Percentiles rank a stretch among this genome's conserved stretches.
phyloP scores from a whole-genome alignment of 1,140 invertebrate species.

The Helicoverpa armigera region DNA sequence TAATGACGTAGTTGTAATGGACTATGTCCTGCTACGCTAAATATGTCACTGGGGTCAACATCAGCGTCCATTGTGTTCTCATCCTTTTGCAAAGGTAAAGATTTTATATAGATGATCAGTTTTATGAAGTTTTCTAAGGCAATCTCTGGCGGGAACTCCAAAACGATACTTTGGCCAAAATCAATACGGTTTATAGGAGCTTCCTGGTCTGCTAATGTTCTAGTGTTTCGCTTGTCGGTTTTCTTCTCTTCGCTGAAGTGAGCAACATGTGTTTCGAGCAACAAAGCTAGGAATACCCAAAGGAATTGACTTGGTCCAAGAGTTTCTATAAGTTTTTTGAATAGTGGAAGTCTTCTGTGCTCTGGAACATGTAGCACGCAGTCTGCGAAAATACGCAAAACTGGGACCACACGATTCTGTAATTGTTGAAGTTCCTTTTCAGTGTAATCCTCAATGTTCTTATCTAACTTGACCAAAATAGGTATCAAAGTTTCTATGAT shows the following conservation, averaged over 20 bases:
- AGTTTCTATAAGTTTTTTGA: constrained; percentile 92
- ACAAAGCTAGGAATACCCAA: constrained; percentile 91
- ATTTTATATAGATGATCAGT: constrained; percentile 89
- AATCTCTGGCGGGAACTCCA: constrained; percentile 89
- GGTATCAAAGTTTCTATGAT: constrained; percentile 97
- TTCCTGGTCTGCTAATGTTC: constrained; percentile 78
- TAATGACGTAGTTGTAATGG: constrained; percentile 93
- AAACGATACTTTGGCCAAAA: constrained; percentile 89
- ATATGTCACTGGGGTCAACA: constrained; percentile 87
- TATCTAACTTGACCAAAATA: constrained; percentile 89
- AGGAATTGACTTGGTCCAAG: constrained; percentile 91
- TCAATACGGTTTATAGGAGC: constrained; percentile 88
- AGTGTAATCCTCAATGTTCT: constrained; percentile 82
- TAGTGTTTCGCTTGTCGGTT: constrained; percentile 64
- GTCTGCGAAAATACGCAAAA: constrained; percentile 96
- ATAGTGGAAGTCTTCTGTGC: constrained; percentile 93
- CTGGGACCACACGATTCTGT: constrained; percentile 87
- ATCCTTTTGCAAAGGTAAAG: constrained; percentile 89
- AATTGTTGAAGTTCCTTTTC: constrained; percentile 82
- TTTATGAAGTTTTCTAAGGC: constrained; percentile 89
- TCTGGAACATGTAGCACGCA: constrained; percentile 96
- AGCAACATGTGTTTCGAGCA: constrained; percentile 90
- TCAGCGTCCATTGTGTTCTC: constrained; percentile 79
- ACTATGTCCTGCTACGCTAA: constrained; percentile 89
- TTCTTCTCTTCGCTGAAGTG: constrained; percentile 83